phyloP scores from a whole-genome alignment of 2,888 invertebrate genomes.

The Cosmopolites sordidus region DNA sequence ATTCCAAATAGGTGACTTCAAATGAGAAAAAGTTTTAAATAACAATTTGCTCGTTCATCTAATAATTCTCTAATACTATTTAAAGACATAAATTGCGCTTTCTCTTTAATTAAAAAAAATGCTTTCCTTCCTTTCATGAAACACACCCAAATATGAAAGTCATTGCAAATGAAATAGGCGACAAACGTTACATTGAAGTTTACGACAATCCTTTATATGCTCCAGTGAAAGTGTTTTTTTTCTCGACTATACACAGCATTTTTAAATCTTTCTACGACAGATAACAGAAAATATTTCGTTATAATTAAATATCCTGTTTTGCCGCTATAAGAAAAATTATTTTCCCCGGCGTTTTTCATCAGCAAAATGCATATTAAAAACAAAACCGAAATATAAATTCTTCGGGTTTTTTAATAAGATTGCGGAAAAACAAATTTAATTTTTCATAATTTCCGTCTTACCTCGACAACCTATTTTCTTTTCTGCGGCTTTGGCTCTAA shows the following conservation, averaged over 20 bases:
- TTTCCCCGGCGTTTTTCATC: too few relatives aligned
- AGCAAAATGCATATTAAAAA: background rate
- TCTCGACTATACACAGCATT: too few relatives aligned
- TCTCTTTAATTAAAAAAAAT: background rate
- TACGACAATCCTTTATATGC: too few relatives aligned
- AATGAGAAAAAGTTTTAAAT: too few relatives aligned
- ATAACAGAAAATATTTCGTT: too few relatives aligned
- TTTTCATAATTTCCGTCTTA: background rate
- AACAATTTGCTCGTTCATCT: too few relatives aligned
- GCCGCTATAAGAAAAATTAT: too few relatives aligned
- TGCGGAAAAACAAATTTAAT: background rate
- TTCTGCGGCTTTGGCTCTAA: background rate
- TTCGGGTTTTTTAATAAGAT: background rate
- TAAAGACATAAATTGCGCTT: too few relatives aligned
- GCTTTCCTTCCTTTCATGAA: background rate
- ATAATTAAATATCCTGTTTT: too few relatives aligned
- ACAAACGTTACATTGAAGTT: background rate
- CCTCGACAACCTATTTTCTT: background rate
- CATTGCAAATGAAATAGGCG: background rate
- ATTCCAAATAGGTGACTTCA: too few relatives aligned
- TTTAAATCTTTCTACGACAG: too few relatives aligned
- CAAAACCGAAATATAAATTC: background rate
- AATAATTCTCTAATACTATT: too few relatives aligned
- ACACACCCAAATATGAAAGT: background rate
- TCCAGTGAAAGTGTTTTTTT: background rate